Evolutionary conservation across 1,140 invertebrate species (phyloP).

Genomic region (Acyrthosiphon pisum): DNA sequence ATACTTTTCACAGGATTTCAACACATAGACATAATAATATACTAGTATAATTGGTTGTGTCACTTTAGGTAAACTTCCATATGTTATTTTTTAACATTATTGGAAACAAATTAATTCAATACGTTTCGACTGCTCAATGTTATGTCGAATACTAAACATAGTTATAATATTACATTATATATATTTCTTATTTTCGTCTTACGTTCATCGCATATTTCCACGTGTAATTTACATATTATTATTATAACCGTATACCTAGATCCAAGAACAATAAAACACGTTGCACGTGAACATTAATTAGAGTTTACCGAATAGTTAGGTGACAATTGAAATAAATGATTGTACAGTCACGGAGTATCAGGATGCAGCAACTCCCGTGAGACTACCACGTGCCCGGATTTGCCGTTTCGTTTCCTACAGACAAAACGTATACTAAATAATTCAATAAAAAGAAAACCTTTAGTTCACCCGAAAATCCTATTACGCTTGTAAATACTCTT

Average conservation of each 20-base stretch:
- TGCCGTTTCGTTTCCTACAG: neutral
- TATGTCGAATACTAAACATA: neutral
- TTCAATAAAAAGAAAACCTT: conserved; percentile 21
- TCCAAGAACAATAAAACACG: neutral
- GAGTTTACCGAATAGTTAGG: conserved; percentile 10
- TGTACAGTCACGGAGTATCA: neutral
- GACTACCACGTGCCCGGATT: neutral
- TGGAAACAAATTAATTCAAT: neutral
- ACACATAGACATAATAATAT: neutral
- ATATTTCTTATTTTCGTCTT: neutral
- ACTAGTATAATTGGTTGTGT: neutral
- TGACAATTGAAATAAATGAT: conserved; percentile 35
- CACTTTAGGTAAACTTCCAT: neutral
- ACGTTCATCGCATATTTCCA: neutral
- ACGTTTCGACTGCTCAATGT: neutral
- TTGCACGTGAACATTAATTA: conserved; percentile 25
- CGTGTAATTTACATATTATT: too few species aligned
- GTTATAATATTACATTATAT: neutral
- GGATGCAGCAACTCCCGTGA: neutral
- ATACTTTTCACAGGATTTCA: neutral
- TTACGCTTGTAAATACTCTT: neutral
- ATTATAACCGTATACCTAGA: neutral
- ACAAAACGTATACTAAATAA: neutral
- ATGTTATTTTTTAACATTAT: neutral
- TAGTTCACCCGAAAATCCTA: neutral